These are phyloP conservation scores for Zosterops pallidus DNA, from an alignment of 2,113 vertebrate genomes.

Conservation along the genomic window DNA sequence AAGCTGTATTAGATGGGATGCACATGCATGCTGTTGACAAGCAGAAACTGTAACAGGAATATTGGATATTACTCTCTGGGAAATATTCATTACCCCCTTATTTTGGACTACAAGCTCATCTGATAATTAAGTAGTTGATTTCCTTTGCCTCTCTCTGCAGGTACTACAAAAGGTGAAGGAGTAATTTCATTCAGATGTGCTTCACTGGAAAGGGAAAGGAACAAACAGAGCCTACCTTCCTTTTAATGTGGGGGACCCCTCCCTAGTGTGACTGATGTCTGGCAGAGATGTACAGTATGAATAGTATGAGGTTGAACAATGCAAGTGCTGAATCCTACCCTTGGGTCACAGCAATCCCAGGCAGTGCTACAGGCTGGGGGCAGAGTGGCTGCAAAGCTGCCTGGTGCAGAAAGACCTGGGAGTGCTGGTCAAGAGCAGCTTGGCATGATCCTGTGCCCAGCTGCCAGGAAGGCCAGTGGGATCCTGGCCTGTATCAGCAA, in stretches of 20 bases:
- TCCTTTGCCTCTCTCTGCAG: neutral
- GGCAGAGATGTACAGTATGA: neutral
- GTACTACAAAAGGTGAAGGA: neutral
- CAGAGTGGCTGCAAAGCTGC: neutral
- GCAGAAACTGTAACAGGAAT: neutral
- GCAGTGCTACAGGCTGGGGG: neutral
- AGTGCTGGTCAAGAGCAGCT: neutral
- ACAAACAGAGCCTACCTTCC: neutral
- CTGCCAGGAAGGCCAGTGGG: neutral
- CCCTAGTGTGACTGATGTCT: fast-evolving
- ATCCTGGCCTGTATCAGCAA: neutral
- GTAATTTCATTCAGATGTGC: neutral
- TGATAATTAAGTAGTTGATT: neutral
- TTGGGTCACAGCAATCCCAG: neutral
- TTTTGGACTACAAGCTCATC: neutral
- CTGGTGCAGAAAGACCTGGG: neutral
- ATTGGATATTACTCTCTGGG: neutral
- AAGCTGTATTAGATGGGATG: neutral
- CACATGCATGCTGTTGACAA: neutral
- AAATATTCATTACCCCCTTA: neutral
- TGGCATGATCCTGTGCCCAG: neutral
- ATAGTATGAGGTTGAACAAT: neutral
- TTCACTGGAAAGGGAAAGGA: neutral
- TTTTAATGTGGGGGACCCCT: neutral
- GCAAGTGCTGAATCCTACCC: neutral